Evolutionary conservation across 2,797 vertebrate genomes (phyloP).

Genomic region (Leptodactylus fallax): DNA sequence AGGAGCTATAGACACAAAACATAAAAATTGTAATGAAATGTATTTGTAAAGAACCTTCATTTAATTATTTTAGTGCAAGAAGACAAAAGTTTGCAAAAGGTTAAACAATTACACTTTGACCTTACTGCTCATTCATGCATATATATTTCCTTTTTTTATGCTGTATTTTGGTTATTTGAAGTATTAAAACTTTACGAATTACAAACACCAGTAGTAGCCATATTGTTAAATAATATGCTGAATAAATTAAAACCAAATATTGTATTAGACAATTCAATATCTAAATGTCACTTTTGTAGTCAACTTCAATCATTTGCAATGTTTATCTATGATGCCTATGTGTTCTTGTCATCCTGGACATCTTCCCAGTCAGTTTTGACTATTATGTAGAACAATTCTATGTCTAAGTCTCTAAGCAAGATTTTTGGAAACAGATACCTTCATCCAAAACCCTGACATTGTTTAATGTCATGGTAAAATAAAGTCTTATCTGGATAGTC

Average conservation of each 20-base stretch:
- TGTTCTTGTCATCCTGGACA: slow-evolving; percentile 11
- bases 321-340: neutral
- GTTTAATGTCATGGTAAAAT: slow-evolving; percentile 74
- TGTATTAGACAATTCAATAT: neutral
- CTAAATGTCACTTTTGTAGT: neutral
- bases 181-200: neutral
- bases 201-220: neutral
- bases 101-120: neutral
- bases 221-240: neutral
- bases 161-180: neutral
- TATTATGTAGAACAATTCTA: slow-evolving; percentile 20
- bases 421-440: slow-evolving; percentile 40
- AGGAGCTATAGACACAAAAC: no score
- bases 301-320: neutral
- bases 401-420: slow-evolving; percentile 1
- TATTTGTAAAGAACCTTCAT: no score
- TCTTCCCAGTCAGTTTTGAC: slow-evolving; percentile 8
- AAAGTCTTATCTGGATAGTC: slow-evolving; percentile 73
- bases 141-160: neutral
- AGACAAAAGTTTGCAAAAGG: no score
- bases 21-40: no score
- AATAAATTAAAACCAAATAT: slow-evolving; percentile 15
- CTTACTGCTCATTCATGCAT: neutral
- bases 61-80: no score
- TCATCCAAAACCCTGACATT: slow-evolving; percentile 56